Percentiles rank a stretch among this genome's conserved stretches.
Conservation (phyloP, 2,113 vertebrate genomes). For the Chloropsis cyanopogon region DNA sequence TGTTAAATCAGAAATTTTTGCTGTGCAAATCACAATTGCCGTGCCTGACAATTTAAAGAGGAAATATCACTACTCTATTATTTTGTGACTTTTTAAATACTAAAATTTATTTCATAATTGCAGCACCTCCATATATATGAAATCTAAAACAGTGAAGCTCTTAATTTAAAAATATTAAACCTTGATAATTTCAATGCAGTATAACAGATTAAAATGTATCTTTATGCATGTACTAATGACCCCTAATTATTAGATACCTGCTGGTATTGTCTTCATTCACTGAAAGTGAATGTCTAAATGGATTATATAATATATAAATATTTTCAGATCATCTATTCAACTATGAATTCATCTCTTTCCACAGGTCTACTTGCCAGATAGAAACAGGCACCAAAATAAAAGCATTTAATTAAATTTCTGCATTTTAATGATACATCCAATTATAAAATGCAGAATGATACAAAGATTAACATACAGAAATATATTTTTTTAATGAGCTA, state of each 20-base stretch:
- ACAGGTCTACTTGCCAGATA: not conserved
- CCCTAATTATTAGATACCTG: not conserved
- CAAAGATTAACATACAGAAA: not conserved
- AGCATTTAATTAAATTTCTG: not conserved
- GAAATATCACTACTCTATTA: not conserved
- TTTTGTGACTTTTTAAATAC: not conserved
- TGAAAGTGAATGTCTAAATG: not conserved
- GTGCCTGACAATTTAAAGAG: not conserved
- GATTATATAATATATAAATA: not conserved
- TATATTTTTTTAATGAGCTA: not conserved
- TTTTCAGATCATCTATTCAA: not conserved
- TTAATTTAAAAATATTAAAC: not conserved
- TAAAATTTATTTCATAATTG: not conserved
- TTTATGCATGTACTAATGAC: not conserved
- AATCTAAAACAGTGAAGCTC: not conserved
- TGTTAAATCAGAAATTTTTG: not conserved
- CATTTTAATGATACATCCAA: not conserved
- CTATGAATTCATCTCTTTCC: not conserved
- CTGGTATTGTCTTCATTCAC: not conserved
- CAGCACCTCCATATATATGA: not conserved
- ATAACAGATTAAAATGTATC: not conserved
- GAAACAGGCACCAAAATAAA: not conserved
- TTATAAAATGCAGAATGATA: slow-evolving; percentile 29
- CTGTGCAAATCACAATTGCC: not conserved
- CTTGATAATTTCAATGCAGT: not conserved